A percentile compares a stretch with the other conserved stretches of the same genome.
These are phyloP conservation scores for Syngnathus acus DNA, from an alignment of 2,797 vertebrate genomes.

Conservation along the genomic window DNA sequence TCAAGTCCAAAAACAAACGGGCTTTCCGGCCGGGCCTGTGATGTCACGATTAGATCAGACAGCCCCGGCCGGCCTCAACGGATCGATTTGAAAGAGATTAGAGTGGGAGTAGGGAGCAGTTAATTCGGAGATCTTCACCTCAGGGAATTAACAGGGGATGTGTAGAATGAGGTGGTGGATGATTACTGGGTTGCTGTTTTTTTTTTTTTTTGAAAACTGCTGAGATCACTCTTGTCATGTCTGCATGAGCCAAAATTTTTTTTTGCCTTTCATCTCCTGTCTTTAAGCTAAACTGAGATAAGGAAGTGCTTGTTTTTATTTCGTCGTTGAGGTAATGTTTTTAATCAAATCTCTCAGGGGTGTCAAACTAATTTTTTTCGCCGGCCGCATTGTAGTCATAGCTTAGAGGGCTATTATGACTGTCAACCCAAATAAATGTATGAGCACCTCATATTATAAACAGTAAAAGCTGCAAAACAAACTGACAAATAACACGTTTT, in stretches of 20 bases:
- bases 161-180: background rate
- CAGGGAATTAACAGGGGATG: constrained; percentile 2
- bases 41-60: constrained; percentile 40
- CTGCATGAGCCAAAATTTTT: background rate
- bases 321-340: background rate
- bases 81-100: constrained; percentile 41
- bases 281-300: background rate
- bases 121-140: constrained; percentile 25
- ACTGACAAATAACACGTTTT: too few species aligned
- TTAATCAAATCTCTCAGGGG: too few species aligned
- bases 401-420: too few species aligned
- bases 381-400: too few species aligned
- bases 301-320: background rate
- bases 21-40: constrained; percentile 16
- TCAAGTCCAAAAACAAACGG: constrained; percentile 29
- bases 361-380: too few species aligned
- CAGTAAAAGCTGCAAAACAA: too few species aligned
- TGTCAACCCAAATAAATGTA: too few species aligned
- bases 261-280: background rate
- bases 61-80: constrained; percentile 6
- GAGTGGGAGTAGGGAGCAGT: constrained; percentile 15
- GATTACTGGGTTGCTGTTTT: too few species aligned
- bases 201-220: background rate
- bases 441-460: too few species aligned
- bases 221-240: background rate